phyloP scores from a whole-genome alignment of 2,113 vertebrate species.

The Bombycilla garrulus region DNA sequence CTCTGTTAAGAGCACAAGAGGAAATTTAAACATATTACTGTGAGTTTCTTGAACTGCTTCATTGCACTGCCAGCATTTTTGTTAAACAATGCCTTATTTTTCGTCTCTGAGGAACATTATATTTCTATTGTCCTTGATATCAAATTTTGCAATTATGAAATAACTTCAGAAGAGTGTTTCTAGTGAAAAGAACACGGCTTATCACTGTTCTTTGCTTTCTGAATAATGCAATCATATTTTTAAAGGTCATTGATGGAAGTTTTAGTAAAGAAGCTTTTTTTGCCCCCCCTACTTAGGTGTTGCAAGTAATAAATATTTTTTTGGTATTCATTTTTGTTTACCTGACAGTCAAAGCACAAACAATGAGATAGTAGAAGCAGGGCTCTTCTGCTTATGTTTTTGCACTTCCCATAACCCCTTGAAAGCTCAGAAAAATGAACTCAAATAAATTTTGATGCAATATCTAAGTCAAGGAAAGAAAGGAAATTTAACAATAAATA shows the following conservation, averaged over 20 bases:
- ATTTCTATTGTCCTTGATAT: constrained; percentile 32
- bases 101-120: background rate
- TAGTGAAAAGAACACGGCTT: constrained; percentile 2
- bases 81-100: background rate
- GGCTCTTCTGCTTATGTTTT: background rate
- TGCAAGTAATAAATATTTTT: background rate
- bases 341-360: background rate
- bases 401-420: background rate
- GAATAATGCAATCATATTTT: background rate
- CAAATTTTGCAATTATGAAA: constrained; percentile 20
- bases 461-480: background rate
- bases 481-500: background rate
- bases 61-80: background rate
- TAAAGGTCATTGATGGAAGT: background rate
- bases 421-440: background rate
- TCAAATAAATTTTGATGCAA: background rate
- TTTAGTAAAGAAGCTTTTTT: background rate
- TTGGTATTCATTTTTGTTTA: background rate
- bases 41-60: background rate
- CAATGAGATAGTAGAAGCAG: background rate
- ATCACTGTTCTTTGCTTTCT: background rate
- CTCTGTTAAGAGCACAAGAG: background rate
- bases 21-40: background rate
- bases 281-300: background rate
- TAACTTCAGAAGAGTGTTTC: background rate